These are phyloP conservation scores for Amiota communis DNA, from an alignment of 2,888 invertebrate species.

Conservation along the genomic window DNA sequence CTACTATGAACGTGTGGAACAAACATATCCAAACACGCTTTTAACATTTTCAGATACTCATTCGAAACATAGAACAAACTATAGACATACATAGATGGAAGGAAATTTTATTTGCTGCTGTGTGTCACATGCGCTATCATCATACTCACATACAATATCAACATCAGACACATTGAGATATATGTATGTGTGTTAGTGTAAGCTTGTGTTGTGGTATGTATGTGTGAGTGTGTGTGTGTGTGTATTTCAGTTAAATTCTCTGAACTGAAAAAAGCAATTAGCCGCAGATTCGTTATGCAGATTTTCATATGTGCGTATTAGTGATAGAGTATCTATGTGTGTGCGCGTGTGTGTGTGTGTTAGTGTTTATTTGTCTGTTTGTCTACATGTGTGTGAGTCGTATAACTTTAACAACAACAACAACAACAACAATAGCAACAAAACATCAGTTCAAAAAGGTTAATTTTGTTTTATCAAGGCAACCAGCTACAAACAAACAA, in stretches of 20 bases:
- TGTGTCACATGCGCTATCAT: too few relatives aligned
- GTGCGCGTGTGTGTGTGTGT: constrained; percentile 28
- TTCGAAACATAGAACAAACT: too few relatives aligned
- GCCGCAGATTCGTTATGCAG: constrained; percentile 47
- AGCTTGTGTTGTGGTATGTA: constrained; percentile 17
- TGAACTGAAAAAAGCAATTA: constrained; percentile 59
- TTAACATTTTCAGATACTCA: neutral
- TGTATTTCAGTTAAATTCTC: constrained; percentile 51
- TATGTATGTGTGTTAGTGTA: constrained; percentile 18
- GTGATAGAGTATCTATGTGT: constrained; percentile 28
- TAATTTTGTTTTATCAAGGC: constrained; percentile 41
- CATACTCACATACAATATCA: neutral
- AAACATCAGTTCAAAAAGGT: constrained; percentile 35
- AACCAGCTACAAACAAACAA: constrained; percentile 25
- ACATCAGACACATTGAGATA: neutral
- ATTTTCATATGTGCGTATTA: constrained; percentile 43
- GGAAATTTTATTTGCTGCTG: constrained; percentile 7
- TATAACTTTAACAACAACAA: constrained; percentile 15
- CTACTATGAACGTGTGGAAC: constrained; percentile 22
- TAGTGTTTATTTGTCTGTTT: neutral
- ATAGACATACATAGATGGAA: neutral
- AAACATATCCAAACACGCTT: neutral
- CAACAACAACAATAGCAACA: neutral
- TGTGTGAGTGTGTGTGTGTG: constrained; percentile 12
- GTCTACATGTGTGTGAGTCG: neutral